Evolutionary conservation across 1,140 invertebrate species (phyloP).

Genomic region (Cyclargus thomasi): DNA sequence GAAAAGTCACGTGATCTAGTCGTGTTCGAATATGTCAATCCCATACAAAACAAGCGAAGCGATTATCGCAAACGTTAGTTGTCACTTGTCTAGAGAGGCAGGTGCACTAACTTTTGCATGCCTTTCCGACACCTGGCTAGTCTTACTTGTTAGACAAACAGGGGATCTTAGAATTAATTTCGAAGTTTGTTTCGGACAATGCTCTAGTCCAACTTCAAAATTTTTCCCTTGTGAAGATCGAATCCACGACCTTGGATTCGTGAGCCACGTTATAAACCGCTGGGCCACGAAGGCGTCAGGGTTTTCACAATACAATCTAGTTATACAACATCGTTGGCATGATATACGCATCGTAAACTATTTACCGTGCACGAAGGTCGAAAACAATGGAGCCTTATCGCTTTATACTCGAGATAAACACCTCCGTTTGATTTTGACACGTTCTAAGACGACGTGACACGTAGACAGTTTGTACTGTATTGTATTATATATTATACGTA

Average conservation of each 20-base stretch:
- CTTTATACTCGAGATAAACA: conserved; percentile 14
- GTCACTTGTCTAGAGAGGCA: too few species aligned
- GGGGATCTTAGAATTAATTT: too few species aligned
- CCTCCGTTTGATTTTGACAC: conserved; percentile 8
- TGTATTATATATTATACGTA: neutral
- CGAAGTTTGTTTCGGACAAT: too few species aligned
- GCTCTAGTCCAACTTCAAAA: too few species aligned
- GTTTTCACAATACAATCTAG: neutral
- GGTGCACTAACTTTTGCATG: too few species aligned
- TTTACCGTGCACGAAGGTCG: conserved; percentile 6
- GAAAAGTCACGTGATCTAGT: too few species aligned
- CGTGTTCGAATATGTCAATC: too few species aligned
- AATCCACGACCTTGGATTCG: neutral
- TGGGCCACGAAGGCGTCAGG: too few species aligned
- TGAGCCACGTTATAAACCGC: neutral
- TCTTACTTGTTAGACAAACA: neutral
- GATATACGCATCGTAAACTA: neutral
- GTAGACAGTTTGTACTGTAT: neutral
- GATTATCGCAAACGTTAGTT: too few species aligned
- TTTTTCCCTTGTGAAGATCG: too few species aligned
- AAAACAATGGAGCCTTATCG: conserved; percentile 13
- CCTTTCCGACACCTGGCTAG: too few species aligned
- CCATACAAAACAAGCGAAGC: too few species aligned
- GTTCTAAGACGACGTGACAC: neutral
- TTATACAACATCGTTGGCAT: neutral